Conservation (phyloP, 2,797 vertebrate species). For the Peromyscus melanophrys region DNA sequence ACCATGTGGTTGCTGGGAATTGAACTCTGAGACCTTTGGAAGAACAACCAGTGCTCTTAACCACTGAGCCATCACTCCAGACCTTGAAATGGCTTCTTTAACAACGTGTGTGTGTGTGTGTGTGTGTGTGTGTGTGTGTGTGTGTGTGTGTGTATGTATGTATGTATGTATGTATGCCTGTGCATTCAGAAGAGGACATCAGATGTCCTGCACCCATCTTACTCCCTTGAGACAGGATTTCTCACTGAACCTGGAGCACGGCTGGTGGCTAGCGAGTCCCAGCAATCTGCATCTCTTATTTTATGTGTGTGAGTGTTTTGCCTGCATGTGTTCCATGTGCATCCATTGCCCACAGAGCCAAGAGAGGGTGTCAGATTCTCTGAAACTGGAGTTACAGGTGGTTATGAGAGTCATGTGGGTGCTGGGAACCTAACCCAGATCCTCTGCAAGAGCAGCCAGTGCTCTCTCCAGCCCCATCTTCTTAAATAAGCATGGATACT, state of each 20-base stretch:
- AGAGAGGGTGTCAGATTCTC: neutral
- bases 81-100: no score
- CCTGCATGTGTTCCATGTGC: neutral
- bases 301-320: neutral
- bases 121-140: no score
- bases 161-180: no score
- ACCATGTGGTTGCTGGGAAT: no score
- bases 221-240: neutral
- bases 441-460: neutral
- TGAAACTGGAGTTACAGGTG: neutral
- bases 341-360: neutral
- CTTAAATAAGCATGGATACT: neutral
- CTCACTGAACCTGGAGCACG: neutral
- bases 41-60: no score
- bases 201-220: neutral
- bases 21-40: no score
- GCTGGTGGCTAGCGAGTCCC: neutral
- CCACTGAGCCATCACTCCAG: no score
- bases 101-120: no score
- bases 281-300: neutral
- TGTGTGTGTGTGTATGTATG: no score
- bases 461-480: neutral
- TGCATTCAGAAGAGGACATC: neutral
- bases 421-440: neutral
- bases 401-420: neutral